Base-by-base conservation (phyloP, 1,140 invertebrate species). In the Nasonia giraulti region DNA sequence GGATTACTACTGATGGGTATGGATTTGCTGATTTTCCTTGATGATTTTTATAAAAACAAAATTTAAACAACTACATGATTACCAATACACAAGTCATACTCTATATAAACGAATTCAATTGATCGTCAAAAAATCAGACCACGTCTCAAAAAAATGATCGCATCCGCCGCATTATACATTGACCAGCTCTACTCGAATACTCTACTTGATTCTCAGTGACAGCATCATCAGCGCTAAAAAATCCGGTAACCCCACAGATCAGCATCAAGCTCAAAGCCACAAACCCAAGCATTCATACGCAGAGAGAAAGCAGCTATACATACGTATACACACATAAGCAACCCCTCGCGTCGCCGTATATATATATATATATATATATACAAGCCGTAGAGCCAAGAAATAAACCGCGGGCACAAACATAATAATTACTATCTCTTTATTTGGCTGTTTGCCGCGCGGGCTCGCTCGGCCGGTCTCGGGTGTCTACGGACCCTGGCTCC, bases 371-470 rank as follows among this genome's bases (percentile, higher is more conserved):
- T n/a, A n/a, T 62, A 40, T 62, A 82, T 66, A 40, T 62, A 82
- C 44, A 44, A 76, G 12, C 47, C 31, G 80, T 55, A 68, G 27
- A 27, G 74, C 68, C 27, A 86, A 74, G 86, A 76, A 76, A 76
- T 81, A 80, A 83, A 87, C 86, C 74, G 84, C 81, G 75, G 85
- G 87, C 87, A 91, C 90, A 91, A 92, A 93, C 89, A 92, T 89
- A 92, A 91, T 92, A 92, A 92, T 93, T 93, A 92, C 91, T 90
- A 91, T 91, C 90, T 90, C 90, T 93, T 92, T 92, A 91, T 93
- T 92, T 93, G 91, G 88, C 87, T 90, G 91, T 92, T 92, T 91
- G 90, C 89, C 85, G 90, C 88, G 87, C 37, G 90, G 88, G 87
- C 37, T 17, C 68, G 68, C 68, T 69, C 66, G n/a, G 66, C 10